phyloP scores from a whole-genome alignment of 2,888 invertebrate species.

The Drosophila koepferae region DNA sequence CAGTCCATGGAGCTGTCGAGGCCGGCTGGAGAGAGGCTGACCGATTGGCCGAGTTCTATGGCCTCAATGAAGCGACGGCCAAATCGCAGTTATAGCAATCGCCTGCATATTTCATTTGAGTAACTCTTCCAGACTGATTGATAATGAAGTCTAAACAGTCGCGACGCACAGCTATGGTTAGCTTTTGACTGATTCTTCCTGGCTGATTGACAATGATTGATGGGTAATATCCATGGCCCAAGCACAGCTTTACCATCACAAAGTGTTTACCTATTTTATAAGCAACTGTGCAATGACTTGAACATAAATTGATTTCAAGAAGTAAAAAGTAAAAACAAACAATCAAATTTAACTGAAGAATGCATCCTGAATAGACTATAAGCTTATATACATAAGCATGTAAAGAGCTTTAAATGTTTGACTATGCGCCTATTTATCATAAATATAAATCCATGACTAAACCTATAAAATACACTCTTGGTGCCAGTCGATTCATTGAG shows the following conservation, averaged over 20 bases:
- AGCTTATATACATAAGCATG: slow-evolving; percentile 24
- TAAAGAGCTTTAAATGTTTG: slow-evolving; percentile 23
- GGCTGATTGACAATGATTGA: slow-evolving; percentile 1
- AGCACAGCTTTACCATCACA: slow-evolving; percentile 78
- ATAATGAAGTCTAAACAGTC: not conserved
- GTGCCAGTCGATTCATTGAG: not conserved
- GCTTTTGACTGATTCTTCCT: not conserved
- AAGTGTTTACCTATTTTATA: slow-evolving; percentile 21
- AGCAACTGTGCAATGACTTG: slow-evolving; percentile 19
- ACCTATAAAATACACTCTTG: not conserved
- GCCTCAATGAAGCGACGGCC: slow-evolving; percentile 46
- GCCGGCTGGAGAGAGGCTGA: slow-evolving; percentile 90
- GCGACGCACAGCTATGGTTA: not conserved
- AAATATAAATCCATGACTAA: slow-evolving; percentile 11
- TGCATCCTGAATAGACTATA: slow-evolving; percentile 59
- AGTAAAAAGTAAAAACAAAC: slow-evolving; percentile 39
- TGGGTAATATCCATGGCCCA: slow-evolving; percentile 38
- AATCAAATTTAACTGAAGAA: slow-evolving; percentile 66
- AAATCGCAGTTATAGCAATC: slow-evolving; percentile 66
- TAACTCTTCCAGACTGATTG: not conserved
- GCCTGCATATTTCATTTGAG: not conserved
- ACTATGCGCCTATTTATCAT: slow-evolving; percentile 21
- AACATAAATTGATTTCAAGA: not conserved
- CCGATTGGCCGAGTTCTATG: slow-evolving; percentile 85
- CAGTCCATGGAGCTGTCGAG: slow-evolving; percentile 91